Base-by-base conservation (phyloP, 30 jellyfish, hydroid and myxozoan genomes). In the Aurelia sp. region DNA sequence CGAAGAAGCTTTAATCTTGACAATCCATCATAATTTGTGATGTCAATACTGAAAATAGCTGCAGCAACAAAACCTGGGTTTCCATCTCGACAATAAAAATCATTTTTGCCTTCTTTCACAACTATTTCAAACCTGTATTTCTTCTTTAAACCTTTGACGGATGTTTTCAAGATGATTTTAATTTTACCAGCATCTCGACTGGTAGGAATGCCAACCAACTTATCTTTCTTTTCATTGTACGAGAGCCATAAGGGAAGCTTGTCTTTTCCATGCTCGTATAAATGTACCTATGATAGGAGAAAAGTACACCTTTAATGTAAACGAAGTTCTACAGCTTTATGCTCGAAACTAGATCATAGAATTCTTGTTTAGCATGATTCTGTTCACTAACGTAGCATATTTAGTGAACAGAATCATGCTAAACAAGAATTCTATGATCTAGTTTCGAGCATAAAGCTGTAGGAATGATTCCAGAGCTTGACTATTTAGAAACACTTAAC, bases 171-270 rank as follows among this genome's bases (percentile, higher is more conserved):
- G 68, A 81, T 78, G 10, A 90, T 65, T 24, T 81, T 75, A 51
- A 80, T 4, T 18, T 13, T 40, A 59, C 97, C 92, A 19, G 85
- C 76, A 71, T 90, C 97, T 67, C 20, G 40, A 22, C 62, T 66
- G 13, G 82, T 50, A 17, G 99, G 99, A 7, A 95, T 86, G 13
- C 97, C 99, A 40, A 90, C 91, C 17, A 95, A 67, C 72, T 87
- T 86, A 76, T 89, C 81, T 40, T 63, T 88, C 35, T 81, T 63
- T 12, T 87, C 75, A 57, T 76, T 80, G 77, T 77, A 82, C 0
- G 88, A 73, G 5, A 95, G 94, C 99, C 99, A 95, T 13, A 19
- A 76, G 30, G 99, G 99, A 3, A 95, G 92, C 18, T 62, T 68
- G 44, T 60, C 78, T 40, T 66, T 71, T 48, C 94, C 94, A 50